Conservation (phyloP, 2,113 vertebrate genomes). For the Astur gentilis region DNA sequence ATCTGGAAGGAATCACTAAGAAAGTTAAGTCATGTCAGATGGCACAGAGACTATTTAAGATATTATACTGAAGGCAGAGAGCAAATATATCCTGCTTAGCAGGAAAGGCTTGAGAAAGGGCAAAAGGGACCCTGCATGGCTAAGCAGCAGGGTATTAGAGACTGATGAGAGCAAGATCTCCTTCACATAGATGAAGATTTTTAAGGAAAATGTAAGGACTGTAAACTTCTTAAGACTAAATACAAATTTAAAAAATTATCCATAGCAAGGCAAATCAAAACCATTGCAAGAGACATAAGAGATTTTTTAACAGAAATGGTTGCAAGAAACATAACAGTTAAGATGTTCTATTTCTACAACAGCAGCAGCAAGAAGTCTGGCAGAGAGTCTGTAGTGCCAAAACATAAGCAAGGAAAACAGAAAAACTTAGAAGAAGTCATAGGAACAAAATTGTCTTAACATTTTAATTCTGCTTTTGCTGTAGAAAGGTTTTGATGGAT, state of each 20-base stretch:
- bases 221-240: background rate
- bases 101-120: background rate
- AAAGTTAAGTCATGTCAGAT: background rate
- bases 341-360: background rate
- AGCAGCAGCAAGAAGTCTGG: background rate
- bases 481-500: background rate
- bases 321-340: background rate
- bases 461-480: background rate
- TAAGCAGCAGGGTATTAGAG: background rate
- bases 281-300: background rate
- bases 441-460: background rate
- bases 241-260: background rate
- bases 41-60: background rate
- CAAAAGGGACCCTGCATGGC: fast-evolving
- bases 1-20: background rate
- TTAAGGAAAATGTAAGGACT: background rate
- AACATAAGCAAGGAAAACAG: background rate
- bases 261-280: background rate
- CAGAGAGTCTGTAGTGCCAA: background rate
- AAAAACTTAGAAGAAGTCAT: background rate
- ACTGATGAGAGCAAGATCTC: background rate
- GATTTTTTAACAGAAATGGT: background rate
- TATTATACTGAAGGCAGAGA: background rate
- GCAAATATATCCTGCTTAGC: background rate
- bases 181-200: background rate